Evolutionary conservation across 1,140 invertebrate genomes (phyloP), one percentile per base, ranked within the genome.

Genomic region (Copidosoma floridanum): DNA sequence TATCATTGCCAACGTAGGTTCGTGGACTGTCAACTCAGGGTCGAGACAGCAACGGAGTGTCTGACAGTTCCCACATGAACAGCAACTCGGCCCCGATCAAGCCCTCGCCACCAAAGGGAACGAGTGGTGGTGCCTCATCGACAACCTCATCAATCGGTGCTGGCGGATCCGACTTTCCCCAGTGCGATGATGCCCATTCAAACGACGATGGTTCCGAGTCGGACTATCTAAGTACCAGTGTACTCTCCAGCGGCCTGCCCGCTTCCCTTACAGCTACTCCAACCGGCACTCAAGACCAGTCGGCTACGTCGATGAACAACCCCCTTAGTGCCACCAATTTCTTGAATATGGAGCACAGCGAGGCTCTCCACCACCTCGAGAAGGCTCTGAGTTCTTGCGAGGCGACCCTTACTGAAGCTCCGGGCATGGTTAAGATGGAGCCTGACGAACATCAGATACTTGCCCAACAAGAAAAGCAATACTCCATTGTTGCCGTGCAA

Each of bases 401-500:
- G 56, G 78, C 79, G 0, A 80, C 79, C 21, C 64, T 81, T 14
- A 79, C 78, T 3, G 79, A 81, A 55, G 73, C 77, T 5, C 70
- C 61, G 20, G 79, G 79, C 12, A 72, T 77, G 73, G 79, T 81
- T 5, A 81, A 80, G 50, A 77, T 81, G 75, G 79, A 81, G 55
- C 79, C 79, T 0, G 79, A 81, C 43, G 79, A 81, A 27, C 77
- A 76, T 23, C 78, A 78, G 54, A 63, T 71, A 50, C 70, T 76
- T 3, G 74, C 74, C 5, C 71, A 74, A 1, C 73, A 76, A 1
- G 65, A 71, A 8, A 81, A 80, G 47, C 78, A 77, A 1, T 81
- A 78, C 66, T 77, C 79, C 3, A 80, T 81, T 55, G 80, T 75
- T 67, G 72, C 78, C 69, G 78, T 81, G 35, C 77, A 73, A 7